These are phyloP conservation scores for Pseudorhombus dupliciocellatus DNA, from an alignment of 2,113 vertebrate species.

Conservation along the genomic window DNA sequence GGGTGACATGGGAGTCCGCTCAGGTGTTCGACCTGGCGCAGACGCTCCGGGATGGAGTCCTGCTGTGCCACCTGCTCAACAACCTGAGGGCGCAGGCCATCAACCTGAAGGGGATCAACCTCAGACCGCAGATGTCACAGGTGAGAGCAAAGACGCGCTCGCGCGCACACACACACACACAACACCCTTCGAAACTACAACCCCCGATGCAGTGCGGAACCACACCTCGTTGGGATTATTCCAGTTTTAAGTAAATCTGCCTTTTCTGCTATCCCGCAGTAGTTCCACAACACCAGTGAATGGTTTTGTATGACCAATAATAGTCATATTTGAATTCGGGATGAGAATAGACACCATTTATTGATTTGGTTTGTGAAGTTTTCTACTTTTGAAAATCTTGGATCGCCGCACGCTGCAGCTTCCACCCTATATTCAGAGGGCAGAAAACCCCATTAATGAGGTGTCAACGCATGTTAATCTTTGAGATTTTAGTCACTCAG, in stretches of 20 bases:
- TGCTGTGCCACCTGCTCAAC: slow-evolving; percentile 96
- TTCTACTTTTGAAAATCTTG: slow-evolving; percentile 26
- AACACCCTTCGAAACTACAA: not conserved
- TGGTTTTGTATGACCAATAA: fast-evolving
- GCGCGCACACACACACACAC: not conserved
- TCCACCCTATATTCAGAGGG: not conserved
- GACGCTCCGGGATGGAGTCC: slow-evolving; percentile 94
- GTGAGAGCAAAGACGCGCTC: slow-evolving; percentile 77
- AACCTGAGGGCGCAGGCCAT: slow-evolving; percentile 89
- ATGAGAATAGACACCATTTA: not conserved
- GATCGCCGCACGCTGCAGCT: not conserved
- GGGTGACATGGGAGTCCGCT: slow-evolving; percentile 94
- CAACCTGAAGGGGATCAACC: slow-evolving; percentile 97
- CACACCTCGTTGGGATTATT: not conserved
- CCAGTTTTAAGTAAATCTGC: not conserved
- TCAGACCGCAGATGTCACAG: slow-evolving; percentile 98
- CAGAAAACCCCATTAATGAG: not conserved
- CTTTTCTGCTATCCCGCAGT: fast-evolving
- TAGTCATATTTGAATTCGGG: not conserved
- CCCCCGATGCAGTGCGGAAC: not conserved
- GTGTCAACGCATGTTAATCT: not conserved
- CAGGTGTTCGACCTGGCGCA: slow-evolving; percentile 97
- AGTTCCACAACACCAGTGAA: fast-evolving
- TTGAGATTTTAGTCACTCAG: fast-evolving
- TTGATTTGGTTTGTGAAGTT: fast-evolving